A percentile compares a stretch with the other conserved stretches of the same genome.
Evolutionary conservation across 2,797 vertebrate genomes (phyloP).

Genomic region (Iguana delicatissima): DNA sequence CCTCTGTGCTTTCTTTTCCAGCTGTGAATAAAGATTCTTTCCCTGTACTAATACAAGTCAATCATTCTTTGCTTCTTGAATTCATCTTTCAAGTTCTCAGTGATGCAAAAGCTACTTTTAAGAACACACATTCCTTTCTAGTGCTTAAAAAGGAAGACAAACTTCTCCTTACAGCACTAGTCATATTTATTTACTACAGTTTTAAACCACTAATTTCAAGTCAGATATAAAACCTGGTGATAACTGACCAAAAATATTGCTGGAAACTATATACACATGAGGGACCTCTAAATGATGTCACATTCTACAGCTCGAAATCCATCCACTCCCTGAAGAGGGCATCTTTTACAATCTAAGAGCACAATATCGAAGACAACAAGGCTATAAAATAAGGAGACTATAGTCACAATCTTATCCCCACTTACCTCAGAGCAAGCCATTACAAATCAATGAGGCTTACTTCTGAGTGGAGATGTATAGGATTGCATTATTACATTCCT

Average conservation of each 20-base stretch:
- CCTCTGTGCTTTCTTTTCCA: slow-evolving; percentile 71
- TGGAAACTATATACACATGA: neutral
- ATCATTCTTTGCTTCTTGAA: slow-evolving; percentile 71
- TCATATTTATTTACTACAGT: slow-evolving; percentile 43
- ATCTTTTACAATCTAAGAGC: neutral
- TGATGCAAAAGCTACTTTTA: slow-evolving; percentile 65
- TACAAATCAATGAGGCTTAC: neutral
- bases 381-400: neutral
- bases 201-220: slow-evolving; percentile 21
- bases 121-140: slow-evolving; percentile 57
- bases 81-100: slow-evolving; percentile 68
- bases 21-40: slow-evolving; percentile 72
- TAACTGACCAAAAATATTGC: slow-evolving; percentile 5
- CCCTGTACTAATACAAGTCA: slow-evolving; percentile 66
- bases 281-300: neutral
- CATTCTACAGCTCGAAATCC: slow-evolving; percentile 22
- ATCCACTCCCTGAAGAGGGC: neutral
- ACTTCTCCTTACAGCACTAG: slow-evolving; percentile 27
- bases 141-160: slow-evolving; percentile 26
- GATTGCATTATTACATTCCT: neutral
- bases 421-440: neutral
- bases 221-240: neutral
- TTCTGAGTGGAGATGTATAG: no score
- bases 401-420: neutral
- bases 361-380: neutral